A percentile compares a stretch with the other conserved stretches of the same genome.
Conservation (phyloP, 1,140 invertebrate genomes). For the Globodera ellingtonae region DNA sequence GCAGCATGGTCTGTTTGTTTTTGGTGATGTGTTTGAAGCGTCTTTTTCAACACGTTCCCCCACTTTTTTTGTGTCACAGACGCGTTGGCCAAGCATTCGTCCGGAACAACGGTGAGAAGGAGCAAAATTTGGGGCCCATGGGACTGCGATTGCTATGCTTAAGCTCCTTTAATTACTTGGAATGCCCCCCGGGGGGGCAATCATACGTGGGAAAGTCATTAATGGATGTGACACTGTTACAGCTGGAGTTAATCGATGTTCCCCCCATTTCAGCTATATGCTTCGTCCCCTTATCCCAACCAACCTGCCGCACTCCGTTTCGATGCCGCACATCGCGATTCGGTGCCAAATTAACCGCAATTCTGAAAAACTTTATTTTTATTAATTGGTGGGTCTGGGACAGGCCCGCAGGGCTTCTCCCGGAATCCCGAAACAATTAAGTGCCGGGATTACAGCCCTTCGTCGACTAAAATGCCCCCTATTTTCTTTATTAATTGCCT, state of each 20-base stretch:
- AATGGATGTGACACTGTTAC: no score
- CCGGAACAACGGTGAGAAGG: constrained; percentile 39
- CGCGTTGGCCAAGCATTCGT: constrained; percentile 35
- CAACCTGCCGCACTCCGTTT: constrained; percentile 49
- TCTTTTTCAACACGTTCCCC: not conserved
- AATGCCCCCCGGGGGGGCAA: no score
- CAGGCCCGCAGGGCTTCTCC: no score
- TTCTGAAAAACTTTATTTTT: constrained; percentile 15
- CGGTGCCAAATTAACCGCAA: constrained; percentile 33
- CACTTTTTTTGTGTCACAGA: constrained; percentile 17
- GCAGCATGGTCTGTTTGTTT: constrained; percentile 33
- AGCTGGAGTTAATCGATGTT: no score
- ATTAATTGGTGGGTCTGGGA: not conserved
- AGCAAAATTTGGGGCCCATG: not conserved
- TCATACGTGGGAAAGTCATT: no score
- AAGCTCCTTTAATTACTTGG: not conserved
- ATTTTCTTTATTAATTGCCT: not conserved
- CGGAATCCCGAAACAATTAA: no score
- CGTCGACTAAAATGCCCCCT: not conserved
- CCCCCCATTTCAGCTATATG: constrained; percentile 47
- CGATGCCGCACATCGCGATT: constrained; percentile 38
- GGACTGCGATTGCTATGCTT: no score
- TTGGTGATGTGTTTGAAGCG: not conserved
- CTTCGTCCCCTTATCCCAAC: constrained; percentile 43
- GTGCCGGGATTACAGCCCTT: no score